Evolutionary conservation across 2,113 vertebrate species (phyloP).

Genomic region (Sphaerodactylus townsendi): DNA sequence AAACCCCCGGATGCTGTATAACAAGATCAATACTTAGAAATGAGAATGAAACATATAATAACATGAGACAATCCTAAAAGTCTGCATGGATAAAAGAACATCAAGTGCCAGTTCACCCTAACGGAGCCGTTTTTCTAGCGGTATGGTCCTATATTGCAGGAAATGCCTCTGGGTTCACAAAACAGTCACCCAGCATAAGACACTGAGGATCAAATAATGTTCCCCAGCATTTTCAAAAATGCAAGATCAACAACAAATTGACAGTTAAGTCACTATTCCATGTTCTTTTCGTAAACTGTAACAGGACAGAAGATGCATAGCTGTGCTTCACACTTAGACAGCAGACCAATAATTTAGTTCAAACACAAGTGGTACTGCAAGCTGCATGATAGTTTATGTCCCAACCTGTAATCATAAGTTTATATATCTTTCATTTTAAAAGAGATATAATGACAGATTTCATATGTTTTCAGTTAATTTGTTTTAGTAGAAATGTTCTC

Average conservation of each 20-base stretch:
- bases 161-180: background rate
- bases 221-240: background rate
- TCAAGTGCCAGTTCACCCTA: background rate
- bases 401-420: background rate
- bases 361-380: background rate
- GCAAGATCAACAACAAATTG: background rate
- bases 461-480: background rate
- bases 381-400: background rate
- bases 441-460: background rate
- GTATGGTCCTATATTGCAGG: background rate
- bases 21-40: background rate
- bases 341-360: background rate
- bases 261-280: background rate
- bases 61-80: background rate
- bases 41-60: background rate
- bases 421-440: background rate
- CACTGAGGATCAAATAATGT: background rate
- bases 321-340: background rate
- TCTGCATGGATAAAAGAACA: background rate
- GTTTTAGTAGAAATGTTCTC: background rate
- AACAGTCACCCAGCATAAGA: background rate
- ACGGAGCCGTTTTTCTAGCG: background rate
- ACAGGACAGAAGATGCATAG: background rate
- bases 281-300: background rate
- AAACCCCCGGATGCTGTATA: background rate